Evolutionary conservation across 2,888 invertebrate species (phyloP).

Genomic region (Orchesella flavescens): DNA sequence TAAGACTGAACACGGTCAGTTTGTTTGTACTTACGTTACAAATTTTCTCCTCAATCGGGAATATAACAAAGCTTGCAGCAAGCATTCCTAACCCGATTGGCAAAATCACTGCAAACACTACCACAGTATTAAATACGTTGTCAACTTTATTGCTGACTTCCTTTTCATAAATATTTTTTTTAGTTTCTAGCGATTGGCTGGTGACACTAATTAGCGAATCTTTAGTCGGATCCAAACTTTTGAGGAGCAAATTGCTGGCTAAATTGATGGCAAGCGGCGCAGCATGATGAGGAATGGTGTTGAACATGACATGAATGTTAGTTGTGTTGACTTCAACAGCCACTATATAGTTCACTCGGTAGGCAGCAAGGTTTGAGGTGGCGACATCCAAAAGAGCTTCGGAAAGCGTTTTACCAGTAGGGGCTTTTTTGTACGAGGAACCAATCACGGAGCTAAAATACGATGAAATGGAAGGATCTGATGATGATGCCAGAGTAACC

Average conservation of each 20-base stretch:
- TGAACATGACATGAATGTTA: constrained; percentile 63
- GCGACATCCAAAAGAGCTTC: no score
- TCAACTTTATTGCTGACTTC: constrained; percentile 34
- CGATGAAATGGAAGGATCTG: constrained; percentile 69
- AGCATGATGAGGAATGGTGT: constrained; percentile 65
- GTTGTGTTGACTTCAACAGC: constrained; percentile 63
- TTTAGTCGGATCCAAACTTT: constrained; percentile 49
- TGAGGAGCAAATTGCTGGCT: constrained; percentile 64
- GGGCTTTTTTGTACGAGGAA: constrained; percentile 45
- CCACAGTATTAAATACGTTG: no score
- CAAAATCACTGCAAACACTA: constrained; percentile 68
- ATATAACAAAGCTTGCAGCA: constrained; percentile 72
- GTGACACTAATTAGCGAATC: constrained; percentile 11
- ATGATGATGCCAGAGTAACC: constrained; percentile 51
- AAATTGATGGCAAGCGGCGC: constrained; percentile 66
- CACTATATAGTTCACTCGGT: constrained; percentile 67
- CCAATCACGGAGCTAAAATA: constrained; percentile 59
- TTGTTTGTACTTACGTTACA: constrained; percentile 72
- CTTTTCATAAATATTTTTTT: constrained; percentile 27
- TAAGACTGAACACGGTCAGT: no score
- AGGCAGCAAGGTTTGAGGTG: constrained; percentile 65
- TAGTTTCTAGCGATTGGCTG: constrained; percentile 65
- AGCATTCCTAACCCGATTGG: constrained; percentile 72
- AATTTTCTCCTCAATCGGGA: constrained; percentile 73
- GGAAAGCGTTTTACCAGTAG: constrained; percentile 13